Percentiles rank a stretch among this genome's conserved stretches.
Evolutionary conservation across 1,140 invertebrate genomes (phyloP).

Genomic region (Drosophila quadrilineata): DNA sequence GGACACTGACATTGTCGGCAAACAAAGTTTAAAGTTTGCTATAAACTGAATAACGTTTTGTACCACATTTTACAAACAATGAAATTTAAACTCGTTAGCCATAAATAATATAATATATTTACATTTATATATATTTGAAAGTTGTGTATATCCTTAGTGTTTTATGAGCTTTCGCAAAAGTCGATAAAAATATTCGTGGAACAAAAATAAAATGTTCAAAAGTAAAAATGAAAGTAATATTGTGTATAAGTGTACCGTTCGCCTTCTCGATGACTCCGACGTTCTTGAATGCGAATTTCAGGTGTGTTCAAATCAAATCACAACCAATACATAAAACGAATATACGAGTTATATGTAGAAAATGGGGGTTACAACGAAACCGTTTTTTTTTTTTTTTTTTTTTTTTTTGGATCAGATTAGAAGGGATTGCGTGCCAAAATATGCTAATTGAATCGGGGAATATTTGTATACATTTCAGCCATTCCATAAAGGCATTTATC

Average conservation of each 20-base stretch:
- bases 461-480: conserved; percentile 85
- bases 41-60: conserved; percentile 16
- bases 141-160: not conserved
- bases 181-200: conserved; percentile 28
- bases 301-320: conserved; percentile 83
- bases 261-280: conserved; percentile 96
- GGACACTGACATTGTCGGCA: conserved; percentile 62
- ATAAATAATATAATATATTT: conserved; percentile 14
- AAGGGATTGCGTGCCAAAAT: not conserved
- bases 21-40: conserved; percentile 40
- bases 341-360: not conserved
- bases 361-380: too few relatives aligned
- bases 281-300: conserved; percentile 97
- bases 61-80: conserved; percentile 18
- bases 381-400: too few relatives aligned
- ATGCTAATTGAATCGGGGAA: not conserved
- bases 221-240: conserved; percentile 90
- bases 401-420: conserved; percentile 3
- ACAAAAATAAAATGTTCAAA: conserved; percentile 82
- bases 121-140: not conserved
- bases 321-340: not conserved
- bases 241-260: conserved; percentile 96
- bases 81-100: conserved; percentile 8
- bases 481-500: conserved; percentile 95
- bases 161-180: conserved; percentile 29